Base-by-base conservation (phyloP, 2,888 invertebrate species). In the Caenorhabditis parvicauda region DNA sequence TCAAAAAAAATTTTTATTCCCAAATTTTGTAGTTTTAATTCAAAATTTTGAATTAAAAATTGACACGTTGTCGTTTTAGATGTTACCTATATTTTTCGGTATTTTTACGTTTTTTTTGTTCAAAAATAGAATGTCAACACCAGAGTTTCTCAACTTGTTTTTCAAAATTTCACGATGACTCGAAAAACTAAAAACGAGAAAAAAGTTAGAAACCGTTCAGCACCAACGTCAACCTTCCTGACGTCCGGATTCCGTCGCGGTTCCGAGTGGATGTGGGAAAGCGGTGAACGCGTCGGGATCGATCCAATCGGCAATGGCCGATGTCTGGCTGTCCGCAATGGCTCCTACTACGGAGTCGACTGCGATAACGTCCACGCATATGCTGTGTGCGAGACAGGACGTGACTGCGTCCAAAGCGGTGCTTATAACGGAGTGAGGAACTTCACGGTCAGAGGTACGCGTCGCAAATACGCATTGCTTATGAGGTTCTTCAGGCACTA, bases 201-300 rank as follows among this genome's bases (percentile, higher is more conserved):
- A 24, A 43, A 19, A 28, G 43, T 21, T 21, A 12, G 25, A 7
- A 28, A 25, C 24, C 45, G 51, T 60, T 42, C 54, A 67, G 67
- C 57, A 22, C 46, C 59, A 22, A 27, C 48, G n/a, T 42, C 47
- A 4, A 5, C 38, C 14, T 67, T 66, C 39, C 54, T 72, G 37
- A 74, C 73, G 25, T 70, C 75, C 29, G 75, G 62, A 25, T 58
- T 75, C 22, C 47, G 74, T 24, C 62, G 58, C 38, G 67, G 68
- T 29, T 59, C 60, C 19, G 35, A 58, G 39, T 75, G 75, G 75
- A 44, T 59, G 37, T 75, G 75, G 75, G 63, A 55, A 25, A 63
- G 67, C 49, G 69, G 68, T n/a, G 60, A 58, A 9, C 42, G 45
- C 0, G 44, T 72, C 2, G 55, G 58, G 62, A 43, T 42, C 37